These are phyloP conservation scores for Didymodactylos carnosus DNA, from an alignment of 2,888 invertebrate genomes.

Conservation along the genomic window DNA sequence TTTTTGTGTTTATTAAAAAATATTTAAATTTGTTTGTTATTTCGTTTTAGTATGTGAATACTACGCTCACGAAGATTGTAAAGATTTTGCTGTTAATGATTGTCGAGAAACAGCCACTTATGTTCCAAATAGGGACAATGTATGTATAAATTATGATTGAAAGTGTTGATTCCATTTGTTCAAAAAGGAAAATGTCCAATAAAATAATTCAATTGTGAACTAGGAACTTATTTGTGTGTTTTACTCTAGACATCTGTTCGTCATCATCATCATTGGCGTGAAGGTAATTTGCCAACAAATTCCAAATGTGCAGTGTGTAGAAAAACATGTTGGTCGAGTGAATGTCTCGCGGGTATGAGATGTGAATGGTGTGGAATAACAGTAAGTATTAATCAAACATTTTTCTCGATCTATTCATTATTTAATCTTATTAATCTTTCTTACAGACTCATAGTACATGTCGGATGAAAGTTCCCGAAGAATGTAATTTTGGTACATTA, in stretches of 20 bases:
- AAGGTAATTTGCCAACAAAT: slow-evolving; percentile 89
- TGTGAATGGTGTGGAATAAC: slow-evolving; percentile 45
- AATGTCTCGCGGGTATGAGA: slow-evolving; percentile 76
- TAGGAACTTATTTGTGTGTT: neutral
- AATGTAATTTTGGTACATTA: slow-evolving; percentile 90
- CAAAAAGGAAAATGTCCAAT: no score
- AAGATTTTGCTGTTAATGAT: slow-evolving; percentile 96
- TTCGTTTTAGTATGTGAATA: slow-evolving; percentile 89
- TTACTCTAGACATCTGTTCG: slow-evolving; percentile 36
- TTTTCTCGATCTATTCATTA: neutral
- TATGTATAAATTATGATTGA: no score
- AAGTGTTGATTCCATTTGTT: no score
- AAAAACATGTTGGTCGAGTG: slow-evolving; percentile 90
- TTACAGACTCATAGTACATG: slow-evolving; percentile 80
- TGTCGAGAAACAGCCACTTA: slow-evolving; percentile 99
- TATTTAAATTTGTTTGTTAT: slow-evolving; percentile 15
- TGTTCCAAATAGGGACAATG: slow-evolving; percentile 47
- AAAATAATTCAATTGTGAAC: no score
- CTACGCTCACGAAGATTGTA: slow-evolving; percentile 94
- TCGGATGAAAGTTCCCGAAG: slow-evolving; percentile 64
- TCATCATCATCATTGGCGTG: slow-evolving; percentile 97
- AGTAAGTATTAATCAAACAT: slow-evolving; percentile 25
- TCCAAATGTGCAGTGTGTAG: slow-evolving; percentile 93
- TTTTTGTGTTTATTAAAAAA: no score
- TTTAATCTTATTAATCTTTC: slow-evolving; percentile 4